Evolutionary conservation across 2,797 vertebrate genomes (phyloP).

Genomic region (Danio albolineatus): DNA sequence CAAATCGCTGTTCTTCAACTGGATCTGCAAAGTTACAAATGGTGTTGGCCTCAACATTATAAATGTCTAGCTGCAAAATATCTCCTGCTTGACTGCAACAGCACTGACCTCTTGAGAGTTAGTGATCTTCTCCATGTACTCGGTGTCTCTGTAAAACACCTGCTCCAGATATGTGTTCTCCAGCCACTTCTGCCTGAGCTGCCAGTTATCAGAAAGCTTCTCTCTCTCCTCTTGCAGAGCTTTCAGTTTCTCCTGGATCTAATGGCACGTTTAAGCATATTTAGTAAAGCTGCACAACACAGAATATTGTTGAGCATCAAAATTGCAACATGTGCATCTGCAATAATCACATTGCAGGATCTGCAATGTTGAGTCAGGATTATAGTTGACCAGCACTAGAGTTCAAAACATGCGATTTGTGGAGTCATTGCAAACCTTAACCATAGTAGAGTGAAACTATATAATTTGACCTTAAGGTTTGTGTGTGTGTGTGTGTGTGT

Average conservation of each 20-base stretch:
- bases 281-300: no score
- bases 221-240: slow-evolving; percentile 73
- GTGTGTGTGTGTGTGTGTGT: no score
- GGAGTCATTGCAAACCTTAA: no score
- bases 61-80: neutral
- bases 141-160: slow-evolving; percentile 84
- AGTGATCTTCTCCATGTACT: slow-evolving; percentile 80
- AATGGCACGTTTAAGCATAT: slow-evolving; percentile 46
- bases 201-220: slow-evolving; percentile 82
- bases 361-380: no score
- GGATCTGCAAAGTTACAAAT: slow-evolving; percentile 72
- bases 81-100: neutral
- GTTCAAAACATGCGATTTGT: no score
- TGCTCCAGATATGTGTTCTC: slow-evolving; percentile 81
- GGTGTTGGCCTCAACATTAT: neutral
- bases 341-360: no score
- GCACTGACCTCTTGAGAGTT: slow-evolving; percentile 83
- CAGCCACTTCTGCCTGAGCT: slow-evolving; percentile 78
- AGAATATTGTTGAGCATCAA: no score
- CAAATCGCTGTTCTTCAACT: slow-evolving; percentile 82
- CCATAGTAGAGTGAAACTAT: no score
- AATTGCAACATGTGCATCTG: no score
- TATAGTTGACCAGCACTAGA: no score
- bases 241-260: slow-evolving; percentile 82
- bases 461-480: no score